Conservation (phyloP, 2,888 invertebrate species). For the Lamellibrachia columna region DNA sequence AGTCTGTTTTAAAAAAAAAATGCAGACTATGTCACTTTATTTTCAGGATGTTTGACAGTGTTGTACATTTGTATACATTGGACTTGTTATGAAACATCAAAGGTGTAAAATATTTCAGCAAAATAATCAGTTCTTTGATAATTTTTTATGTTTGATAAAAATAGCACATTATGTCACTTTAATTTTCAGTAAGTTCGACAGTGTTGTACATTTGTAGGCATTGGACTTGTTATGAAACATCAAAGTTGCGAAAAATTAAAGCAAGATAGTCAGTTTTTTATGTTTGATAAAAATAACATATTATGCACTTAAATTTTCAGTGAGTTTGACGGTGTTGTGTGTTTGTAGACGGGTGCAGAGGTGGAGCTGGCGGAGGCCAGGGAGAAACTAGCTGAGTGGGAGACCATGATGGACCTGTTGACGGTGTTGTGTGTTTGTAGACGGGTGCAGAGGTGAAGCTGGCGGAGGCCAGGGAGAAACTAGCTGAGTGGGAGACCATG, state of each 20-base stretch:
- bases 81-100: too few species aligned
- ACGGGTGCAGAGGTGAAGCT: slow-evolving; percentile 37
- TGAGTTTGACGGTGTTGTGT: not conserved
- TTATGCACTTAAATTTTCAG: too few species aligned
- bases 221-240: too few species aligned
- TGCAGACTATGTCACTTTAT: too few species aligned
- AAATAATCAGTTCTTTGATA: not conserved
- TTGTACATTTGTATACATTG: not conserved
- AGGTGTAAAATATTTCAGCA: too few species aligned
- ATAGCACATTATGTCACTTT: not conserved
- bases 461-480: slow-evolving; percentile 49
- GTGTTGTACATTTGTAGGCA: not conserved
- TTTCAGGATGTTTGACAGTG: not conserved
- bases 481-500: not conserved
- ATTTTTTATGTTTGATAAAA: not conserved
- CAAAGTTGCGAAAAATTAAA: too few species aligned
- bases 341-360: not conserved
- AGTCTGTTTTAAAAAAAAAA: too few species aligned
- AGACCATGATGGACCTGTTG: slow-evolving; percentile 45
- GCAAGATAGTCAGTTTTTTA: too few species aligned
- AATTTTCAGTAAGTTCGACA: not conserved
- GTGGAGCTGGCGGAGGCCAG: not conserved
- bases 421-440: not conserved
- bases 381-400: too few species aligned
- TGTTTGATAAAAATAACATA: too few species aligned